Percentiles rank a stretch among this genome's conserved stretches.
These are phyloP conservation scores for Helarctos malayanus DNA, from an alignment of 2,797 vertebrate genomes.

Conservation along the genomic window DNA sequence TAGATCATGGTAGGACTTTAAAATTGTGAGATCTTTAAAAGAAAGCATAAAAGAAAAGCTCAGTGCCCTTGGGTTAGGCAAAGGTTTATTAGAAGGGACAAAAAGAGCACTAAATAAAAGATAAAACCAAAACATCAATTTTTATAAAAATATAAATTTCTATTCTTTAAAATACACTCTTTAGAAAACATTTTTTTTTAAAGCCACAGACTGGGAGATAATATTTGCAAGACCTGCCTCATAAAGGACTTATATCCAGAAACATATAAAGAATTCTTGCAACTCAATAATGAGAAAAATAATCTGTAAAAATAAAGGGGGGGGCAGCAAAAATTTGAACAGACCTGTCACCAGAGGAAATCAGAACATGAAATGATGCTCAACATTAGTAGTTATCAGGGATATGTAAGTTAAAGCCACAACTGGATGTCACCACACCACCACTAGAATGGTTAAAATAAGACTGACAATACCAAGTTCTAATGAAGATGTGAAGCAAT, in stretches of 20 bases:
- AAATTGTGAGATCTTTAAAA: slow-evolving; percentile 16
- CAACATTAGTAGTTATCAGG: background rate
- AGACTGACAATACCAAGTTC: background rate
- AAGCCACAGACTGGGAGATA: background rate
- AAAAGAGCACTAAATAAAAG: background rate
- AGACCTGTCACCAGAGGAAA: background rate
- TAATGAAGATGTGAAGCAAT: background rate
- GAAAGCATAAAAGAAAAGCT: background rate
- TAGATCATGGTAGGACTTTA: background rate
- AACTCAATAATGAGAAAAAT: slow-evolving; percentile 24
- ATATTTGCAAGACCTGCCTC: background rate
- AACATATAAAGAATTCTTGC: background rate
- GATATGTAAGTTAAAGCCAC: background rate
- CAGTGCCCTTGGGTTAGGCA: background rate
- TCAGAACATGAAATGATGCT: background rate
- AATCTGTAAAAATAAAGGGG: background rate
- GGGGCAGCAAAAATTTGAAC: background rate
- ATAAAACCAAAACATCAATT: background rate
- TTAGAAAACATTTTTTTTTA: background rate
- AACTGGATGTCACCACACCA: background rate
- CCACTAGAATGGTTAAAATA: background rate
- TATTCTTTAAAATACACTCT: background rate
- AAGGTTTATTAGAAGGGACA: slow-evolving; percentile 26
- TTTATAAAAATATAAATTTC: background rate
- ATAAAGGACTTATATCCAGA: background rate